Conservation (phyloP, 1,140 invertebrate species). For the Euglossa dilemma region DNA sequence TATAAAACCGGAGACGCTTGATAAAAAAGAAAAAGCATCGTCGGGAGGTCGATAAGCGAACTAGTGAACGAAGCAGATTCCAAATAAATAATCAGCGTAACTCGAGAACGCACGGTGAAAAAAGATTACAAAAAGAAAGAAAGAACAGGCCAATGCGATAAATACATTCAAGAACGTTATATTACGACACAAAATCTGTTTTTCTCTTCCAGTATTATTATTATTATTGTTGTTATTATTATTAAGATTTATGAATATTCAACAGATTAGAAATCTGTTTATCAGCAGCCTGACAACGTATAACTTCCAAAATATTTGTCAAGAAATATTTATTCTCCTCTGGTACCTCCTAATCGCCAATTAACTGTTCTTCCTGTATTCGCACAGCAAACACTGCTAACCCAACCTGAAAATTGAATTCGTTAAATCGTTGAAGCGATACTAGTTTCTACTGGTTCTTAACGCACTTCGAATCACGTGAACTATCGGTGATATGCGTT, state of each 20-base stretch:
- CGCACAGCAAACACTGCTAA: not conserved
- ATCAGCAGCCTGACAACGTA: too few species aligned
- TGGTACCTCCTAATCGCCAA: not conserved
- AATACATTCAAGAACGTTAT: not conserved
- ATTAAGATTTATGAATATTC: not conserved
- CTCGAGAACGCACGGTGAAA: not conserved
- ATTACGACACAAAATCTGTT: too few species aligned
- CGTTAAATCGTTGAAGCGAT: not conserved
- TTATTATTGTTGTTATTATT: not conserved
- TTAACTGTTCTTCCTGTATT: not conserved
- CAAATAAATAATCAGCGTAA: not conserved
- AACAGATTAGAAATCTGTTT: not conserved
- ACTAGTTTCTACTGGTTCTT: not conserved
- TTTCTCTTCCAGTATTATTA: not conserved
- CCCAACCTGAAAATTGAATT: not conserved
- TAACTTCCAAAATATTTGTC: slow-evolving; percentile 7
- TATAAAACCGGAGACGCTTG: slow-evolving; percentile 17
- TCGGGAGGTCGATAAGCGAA: not conserved
- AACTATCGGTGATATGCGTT: not conserved
- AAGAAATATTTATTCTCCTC: not conserved
- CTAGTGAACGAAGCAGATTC: too few species aligned
- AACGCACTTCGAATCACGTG: not conserved
- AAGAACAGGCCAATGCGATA: not conserved
- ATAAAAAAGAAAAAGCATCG: slow-evolving; percentile 30
- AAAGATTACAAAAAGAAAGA: not conserved